Evolutionary conservation across 2,888 invertebrate species (phyloP).

Genomic region (Nomada fucata): DNA sequence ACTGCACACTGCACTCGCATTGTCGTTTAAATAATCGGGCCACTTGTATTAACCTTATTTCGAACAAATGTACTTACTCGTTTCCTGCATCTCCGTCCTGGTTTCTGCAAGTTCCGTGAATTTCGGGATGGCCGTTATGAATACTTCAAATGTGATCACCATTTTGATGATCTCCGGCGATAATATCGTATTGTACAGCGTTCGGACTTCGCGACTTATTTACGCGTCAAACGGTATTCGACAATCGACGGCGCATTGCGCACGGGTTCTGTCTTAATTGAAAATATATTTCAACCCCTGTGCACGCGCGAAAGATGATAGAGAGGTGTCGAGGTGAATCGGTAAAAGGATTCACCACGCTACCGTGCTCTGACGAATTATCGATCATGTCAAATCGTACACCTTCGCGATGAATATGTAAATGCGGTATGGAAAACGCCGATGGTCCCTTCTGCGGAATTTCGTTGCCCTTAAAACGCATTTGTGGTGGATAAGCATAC

Average conservation of each 20-base stretch:
- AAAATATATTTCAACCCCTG: constrained; percentile 18
- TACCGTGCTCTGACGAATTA: constrained; percentile 4
- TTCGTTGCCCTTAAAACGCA: constrained; percentile 25
- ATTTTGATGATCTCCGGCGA: neutral
- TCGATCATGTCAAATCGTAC: constrained; percentile 21
- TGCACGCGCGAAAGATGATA: constrained; percentile 16
- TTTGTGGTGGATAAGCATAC: neutral
- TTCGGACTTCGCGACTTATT: neutral
- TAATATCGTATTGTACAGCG: neutral
- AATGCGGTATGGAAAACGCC: constrained; percentile 17
- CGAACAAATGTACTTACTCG: neutral
- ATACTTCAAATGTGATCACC: neutral
- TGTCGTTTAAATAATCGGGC: constrained; percentile 34
- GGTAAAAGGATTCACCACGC: constrained; percentile 7
- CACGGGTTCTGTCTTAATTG: neutral
- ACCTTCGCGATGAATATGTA: constrained; percentile 23
- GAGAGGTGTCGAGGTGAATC: constrained; percentile 2
- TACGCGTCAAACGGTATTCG: neutral
- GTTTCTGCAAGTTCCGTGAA: neutral
- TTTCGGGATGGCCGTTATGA: neutral
- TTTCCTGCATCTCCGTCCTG: neutral
- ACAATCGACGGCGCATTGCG: too few relatives aligned
- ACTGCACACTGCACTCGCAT: constrained; percentile 19
- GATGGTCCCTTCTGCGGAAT: constrained; percentile 1
- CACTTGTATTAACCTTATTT: neutral